Evolutionary conservation across 1,140 invertebrate species (phyloP).

Genomic region (Drosophila auraria): DNA sequence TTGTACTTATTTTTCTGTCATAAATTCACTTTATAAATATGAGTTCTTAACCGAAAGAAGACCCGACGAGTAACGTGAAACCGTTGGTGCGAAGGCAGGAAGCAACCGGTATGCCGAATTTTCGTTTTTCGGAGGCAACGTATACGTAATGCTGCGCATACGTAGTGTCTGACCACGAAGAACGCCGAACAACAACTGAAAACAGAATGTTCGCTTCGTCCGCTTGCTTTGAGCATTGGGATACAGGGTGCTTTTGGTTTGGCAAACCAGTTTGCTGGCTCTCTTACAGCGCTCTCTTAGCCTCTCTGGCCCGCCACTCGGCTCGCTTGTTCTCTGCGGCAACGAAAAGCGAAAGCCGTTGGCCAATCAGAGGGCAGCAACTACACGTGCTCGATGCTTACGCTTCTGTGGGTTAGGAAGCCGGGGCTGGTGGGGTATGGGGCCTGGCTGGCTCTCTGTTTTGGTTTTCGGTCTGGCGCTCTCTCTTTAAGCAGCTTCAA

Average conservation of each 20-base stretch:
- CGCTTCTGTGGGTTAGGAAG: neutral
- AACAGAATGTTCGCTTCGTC: neutral
- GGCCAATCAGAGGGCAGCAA: conserved; percentile 69
- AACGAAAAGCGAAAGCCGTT: conserved; percentile 74
- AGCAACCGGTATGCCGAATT: conserved; percentile 51
- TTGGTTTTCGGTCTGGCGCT: conserved; percentile 59
- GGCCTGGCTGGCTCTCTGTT: conserved; percentile 65
- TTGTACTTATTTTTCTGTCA: neutral
- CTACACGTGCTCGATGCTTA: conserved; percentile 73
- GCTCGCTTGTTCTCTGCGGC: conserved; percentile 35
- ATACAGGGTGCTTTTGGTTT: conserved; percentile 48
- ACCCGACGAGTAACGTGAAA: conserved; percentile 21
- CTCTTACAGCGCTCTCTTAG: conserved; percentile 33
- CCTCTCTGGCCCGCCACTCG: neutral
- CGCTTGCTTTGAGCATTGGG: neutral
- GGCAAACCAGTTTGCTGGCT: conserved; percentile 46
- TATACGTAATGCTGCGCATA: conserved; percentile 34
- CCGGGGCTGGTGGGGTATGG: neutral
- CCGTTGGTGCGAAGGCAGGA: conserved; percentile 16
- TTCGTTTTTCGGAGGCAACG: conserved; percentile 52
- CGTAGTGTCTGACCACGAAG: conserved; percentile 59
- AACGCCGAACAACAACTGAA: conserved; percentile 81
- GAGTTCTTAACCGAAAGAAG: conserved; percentile 17
- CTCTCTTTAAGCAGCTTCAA: conserved; percentile 33
- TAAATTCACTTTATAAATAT: neutral